Percentiles rank a stretch among this genome's conserved stretches.
Conservation (phyloP, 2,113 vertebrate genomes). For the Colaptes auratus region DNA sequence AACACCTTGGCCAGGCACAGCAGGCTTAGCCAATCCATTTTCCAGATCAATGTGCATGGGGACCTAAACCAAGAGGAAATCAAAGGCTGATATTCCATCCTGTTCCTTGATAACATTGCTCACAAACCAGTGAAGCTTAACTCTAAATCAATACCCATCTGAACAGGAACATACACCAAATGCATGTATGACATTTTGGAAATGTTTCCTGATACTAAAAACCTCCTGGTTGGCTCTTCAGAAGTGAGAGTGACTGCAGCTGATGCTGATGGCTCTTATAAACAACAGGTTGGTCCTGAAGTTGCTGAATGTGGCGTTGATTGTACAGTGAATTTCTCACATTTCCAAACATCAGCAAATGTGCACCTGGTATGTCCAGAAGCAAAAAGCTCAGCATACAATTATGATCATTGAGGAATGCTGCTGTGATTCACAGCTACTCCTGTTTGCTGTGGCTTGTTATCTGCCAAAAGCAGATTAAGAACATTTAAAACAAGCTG, state of each 20-base stretch:
- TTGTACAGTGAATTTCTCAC: not conserved
- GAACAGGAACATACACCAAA: not conserved
- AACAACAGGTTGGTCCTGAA: not conserved
- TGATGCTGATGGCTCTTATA: not conserved
- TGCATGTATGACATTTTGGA: not conserved
- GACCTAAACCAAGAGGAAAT: not conserved
- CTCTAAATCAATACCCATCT: not conserved
- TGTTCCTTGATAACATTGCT: not conserved
- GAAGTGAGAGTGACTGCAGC: not conserved
- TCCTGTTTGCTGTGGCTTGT: constrained; percentile 4
- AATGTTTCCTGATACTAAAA: not conserved
- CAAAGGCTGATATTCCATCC: not conserved
- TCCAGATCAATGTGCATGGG: not conserved
- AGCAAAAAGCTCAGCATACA: not conserved
- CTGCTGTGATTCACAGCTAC: constrained; percentile 10
- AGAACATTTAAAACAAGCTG: not conserved
- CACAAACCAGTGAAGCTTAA: not conserved
- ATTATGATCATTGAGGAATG: constrained; percentile 7
- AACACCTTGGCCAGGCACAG: not conserved
- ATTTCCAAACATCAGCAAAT: constrained; percentile 8
- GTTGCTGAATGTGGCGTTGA: constrained; percentile 2
- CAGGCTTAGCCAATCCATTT: not conserved
- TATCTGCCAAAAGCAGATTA: constrained; percentile 6
- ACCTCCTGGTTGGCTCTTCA: not conserved
- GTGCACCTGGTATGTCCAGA: constrained; percentile 19